phyloP scores from a whole-genome alignment of 1,140 invertebrate species.

The Drosophila fuyamai region DNA sequence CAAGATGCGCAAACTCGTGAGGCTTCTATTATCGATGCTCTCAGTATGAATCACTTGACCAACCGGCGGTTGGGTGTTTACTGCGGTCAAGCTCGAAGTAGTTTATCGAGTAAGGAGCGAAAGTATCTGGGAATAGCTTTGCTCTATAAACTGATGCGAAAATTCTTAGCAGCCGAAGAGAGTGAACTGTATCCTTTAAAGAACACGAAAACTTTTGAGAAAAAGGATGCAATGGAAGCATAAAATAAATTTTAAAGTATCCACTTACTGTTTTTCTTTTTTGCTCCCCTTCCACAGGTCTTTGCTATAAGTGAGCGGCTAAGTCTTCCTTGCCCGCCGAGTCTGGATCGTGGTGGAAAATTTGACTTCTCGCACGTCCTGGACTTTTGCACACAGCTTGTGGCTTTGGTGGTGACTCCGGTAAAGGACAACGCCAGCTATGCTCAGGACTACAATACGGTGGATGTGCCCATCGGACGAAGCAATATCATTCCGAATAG shows the following conservation, averaged over 20 bases:
- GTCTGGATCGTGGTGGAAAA: conserved; percentile 86
- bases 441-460: conserved; percentile 75
- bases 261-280: conserved; percentile 13
- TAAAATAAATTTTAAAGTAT: not conserved
- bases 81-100: conserved; percentile 89
- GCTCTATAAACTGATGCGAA: conserved; percentile 87
- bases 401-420: conserved; percentile 85
- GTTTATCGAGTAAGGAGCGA: conserved; percentile 89
- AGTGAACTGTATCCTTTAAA: conserved; percentile 37
- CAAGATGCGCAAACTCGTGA: conserved; percentile 97
- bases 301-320: conserved; percentile 94
- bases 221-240: conserved; percentile 14
- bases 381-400: conserved; percentile 93
- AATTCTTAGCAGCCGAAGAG: conserved; percentile 41
- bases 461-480: conserved; percentile 86
- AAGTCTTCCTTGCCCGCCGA: conserved; percentile 90
- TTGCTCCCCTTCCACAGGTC: conserved; percentile 88
- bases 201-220: not conserved
- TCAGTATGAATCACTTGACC: conserved; percentile 92
- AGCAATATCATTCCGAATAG: conserved; percentile 94
- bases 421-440: conserved; percentile 86
- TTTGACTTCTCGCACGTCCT: conserved; percentile 95
- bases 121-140: conserved; percentile 91
- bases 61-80: conserved; percentile 93
- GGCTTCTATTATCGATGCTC: conserved; percentile 95